Percentiles rank a stretch among this genome's conserved stretches.
phyloP scores from a whole-genome alignment of 2,797 vertebrate genomes.

The Peromyscus melanophrys region DNA sequence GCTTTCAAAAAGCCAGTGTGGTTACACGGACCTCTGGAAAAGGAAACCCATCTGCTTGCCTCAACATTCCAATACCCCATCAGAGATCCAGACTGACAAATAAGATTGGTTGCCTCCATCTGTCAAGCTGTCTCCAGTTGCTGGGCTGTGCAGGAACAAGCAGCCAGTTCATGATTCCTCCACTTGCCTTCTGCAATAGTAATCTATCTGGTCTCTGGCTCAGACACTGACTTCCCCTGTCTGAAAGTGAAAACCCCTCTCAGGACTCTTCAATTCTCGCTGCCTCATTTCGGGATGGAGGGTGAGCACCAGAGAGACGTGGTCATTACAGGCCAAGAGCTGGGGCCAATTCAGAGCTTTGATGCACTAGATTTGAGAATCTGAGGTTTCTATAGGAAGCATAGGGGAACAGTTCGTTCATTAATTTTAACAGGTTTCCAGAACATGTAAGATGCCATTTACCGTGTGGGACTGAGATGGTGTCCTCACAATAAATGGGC shows the following conservation, averaged over 20 bases:
- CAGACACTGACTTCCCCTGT: not conserved
- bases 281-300: not conserved
- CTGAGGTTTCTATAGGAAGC: not conserved
- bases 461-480: not conserved
- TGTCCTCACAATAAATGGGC: not conserved
- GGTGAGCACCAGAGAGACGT: not conserved
- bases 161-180: not conserved
- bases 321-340: not conserved
- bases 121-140: not conserved
- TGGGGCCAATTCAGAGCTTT: not conserved
- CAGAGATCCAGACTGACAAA: not conserved
- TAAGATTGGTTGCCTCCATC: not conserved
- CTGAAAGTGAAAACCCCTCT: not conserved
- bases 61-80: not conserved
- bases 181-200: not conserved
- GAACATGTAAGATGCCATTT: not conserved
- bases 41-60: not conserved
- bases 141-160: not conserved
- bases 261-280: not conserved
- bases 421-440: not conserved
- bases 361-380: not conserved
- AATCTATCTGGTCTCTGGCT: not conserved
- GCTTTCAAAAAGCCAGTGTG: not conserved
- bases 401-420: not conserved
- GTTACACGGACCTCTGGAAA: not conserved